A percentile compares a stretch with the other conserved stretches of the same genome.
These are phyloP conservation scores for Carabus problematicus DNA, from an alignment of 2,888 invertebrate species.

Conservation along the genomic window DNA sequence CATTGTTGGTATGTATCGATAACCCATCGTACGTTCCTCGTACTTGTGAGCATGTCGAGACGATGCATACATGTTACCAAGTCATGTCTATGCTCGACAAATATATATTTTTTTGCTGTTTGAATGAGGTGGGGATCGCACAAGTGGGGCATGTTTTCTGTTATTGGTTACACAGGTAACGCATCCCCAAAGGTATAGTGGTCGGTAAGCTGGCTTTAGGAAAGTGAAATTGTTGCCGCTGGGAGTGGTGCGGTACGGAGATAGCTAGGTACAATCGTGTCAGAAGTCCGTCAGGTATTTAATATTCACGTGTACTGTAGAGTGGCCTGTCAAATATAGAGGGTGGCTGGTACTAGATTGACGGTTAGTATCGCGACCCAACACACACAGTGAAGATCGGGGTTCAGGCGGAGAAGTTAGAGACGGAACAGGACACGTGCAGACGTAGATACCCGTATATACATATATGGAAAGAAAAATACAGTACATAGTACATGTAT, in stretches of 20 bases:
- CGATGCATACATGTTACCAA: neutral
- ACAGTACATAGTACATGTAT: constrained; percentile 5
- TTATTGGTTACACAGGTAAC: constrained; percentile 29
- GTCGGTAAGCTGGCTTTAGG: constrained; percentile 25
- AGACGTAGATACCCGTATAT: no score
- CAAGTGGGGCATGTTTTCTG: constrained; percentile 35
- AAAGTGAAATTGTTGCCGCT: constrained; percentile 32
- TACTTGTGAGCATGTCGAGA: no score
- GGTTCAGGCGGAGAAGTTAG: no score
- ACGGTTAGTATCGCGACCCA: constrained; percentile 34
- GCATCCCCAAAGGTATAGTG: constrained; percentile 36
- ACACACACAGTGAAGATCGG: constrained; percentile 35
- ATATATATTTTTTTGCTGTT: constrained; percentile 2
- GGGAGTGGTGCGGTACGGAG: constrained; percentile 15
- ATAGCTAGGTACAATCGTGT: constrained; percentile 9
- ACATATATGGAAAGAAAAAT: no score
- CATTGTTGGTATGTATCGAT: no score
- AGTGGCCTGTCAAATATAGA: constrained; percentile 33
- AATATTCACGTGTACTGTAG: constrained; percentile 4
- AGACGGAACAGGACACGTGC: no score
- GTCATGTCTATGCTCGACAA: constrained; percentile 1
- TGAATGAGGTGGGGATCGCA: constrained; percentile 20
- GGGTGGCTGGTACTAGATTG: constrained; percentile 25
- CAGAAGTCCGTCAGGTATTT: constrained; percentile 4
- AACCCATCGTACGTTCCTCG: no score